Base-by-base conservation (phyloP, 2,797 vertebrate species). In the Sebastes trivittatus region DNA sequence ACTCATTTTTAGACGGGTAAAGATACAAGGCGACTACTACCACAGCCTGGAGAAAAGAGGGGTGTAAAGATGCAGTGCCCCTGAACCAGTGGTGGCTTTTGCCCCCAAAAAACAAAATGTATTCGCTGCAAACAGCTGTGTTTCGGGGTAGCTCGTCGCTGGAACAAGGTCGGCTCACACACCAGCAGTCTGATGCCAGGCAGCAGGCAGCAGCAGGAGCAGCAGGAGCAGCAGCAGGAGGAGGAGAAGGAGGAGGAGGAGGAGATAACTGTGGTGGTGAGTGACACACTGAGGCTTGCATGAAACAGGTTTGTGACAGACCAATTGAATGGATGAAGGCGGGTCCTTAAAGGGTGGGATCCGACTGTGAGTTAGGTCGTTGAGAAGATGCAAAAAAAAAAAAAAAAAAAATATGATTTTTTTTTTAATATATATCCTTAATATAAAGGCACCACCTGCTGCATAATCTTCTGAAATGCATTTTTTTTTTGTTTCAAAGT, bases 261-360 rank as follows among this genome's bases (percentile, higher is more conserved):
- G 91, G 88, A 81, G 86, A 84, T 69, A 77, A 77, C 64, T 36
- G 87, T 42, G 81, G 71, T n/a, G 80, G 9, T 89, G 90, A 92
- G 77, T 91, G 93, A 94, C 90, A 90, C 91, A 81, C 59, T 75
- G 72, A 52, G 62, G 68, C 34, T 69, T 75, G 84, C 80, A 22
- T 62, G 87, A 68, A 89, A 69, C 81, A 73, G 83, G 84, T 83
- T 81, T 66, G 58, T 79, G 61, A 58, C 85, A 89, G 82, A 89
- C 88, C 91, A 91, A 90, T 89, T 87, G 84, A 86, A 89, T 72
- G 83, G 61, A 82, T 77, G 75, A 91, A 91, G 91, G 86, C 84
- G 90, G 90, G 77, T 85, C 80, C 27, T 85, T 60, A 22, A 46
- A 18, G 75, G 77, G 79, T 79, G 83, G 85, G 77, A 56, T 82